These are phyloP conservation scores for Andrena fulva DNA, from an alignment of 2,888 invertebrate species.

Conservation along the genomic window DNA sequence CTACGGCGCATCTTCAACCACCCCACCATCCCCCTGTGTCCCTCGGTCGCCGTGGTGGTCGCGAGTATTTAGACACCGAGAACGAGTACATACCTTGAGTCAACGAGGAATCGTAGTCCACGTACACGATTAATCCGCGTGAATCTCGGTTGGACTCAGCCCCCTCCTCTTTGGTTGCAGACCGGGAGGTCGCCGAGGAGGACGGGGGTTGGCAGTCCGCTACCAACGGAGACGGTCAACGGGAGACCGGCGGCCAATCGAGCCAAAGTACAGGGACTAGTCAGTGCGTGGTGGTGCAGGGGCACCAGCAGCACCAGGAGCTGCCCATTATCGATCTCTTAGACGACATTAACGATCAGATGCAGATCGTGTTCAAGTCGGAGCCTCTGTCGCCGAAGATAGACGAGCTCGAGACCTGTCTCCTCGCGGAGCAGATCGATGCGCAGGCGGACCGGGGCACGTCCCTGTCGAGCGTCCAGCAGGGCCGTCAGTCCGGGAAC, in stretches of 20 bases:
- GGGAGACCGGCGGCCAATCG: slow-evolving; percentile 71
- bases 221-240: slow-evolving; percentile 75
- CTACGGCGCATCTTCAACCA: not conserved
- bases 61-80: slow-evolving; percentile 8
- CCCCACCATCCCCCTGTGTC: not conserved
- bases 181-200: slow-evolving; percentile 84
- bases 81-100: slow-evolving; percentile 2
- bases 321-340: slow-evolving; percentile 82
- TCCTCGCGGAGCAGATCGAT: slow-evolving; percentile 71
- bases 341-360: slow-evolving; percentile 80
- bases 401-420: slow-evolving; percentile 77
- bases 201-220: slow-evolving; percentile 84
- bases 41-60: not conserved
- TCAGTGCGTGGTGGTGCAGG: slow-evolving; percentile 68
- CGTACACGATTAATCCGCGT: slow-evolving; percentile 55
- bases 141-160: slow-evolving; percentile 82
- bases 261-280: slow-evolving; percentile 73
- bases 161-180: slow-evolving; percentile 85
- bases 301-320: slow-evolving; percentile 66
- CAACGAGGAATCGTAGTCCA: slow-evolving; percentile 9
- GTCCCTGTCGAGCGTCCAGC: not conserved
- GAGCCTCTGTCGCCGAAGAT: slow-evolving; percentile 81
- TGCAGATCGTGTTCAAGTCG: slow-evolving; percentile 80
- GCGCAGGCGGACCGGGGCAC: slow-evolving; percentile 39
- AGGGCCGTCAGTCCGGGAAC: slow-evolving; percentile 37